Evolutionary conservation across 2,888 invertebrate species (phyloP), one percentile per base, ranked within the genome.

Genomic region (Macaria notata): DNA sequence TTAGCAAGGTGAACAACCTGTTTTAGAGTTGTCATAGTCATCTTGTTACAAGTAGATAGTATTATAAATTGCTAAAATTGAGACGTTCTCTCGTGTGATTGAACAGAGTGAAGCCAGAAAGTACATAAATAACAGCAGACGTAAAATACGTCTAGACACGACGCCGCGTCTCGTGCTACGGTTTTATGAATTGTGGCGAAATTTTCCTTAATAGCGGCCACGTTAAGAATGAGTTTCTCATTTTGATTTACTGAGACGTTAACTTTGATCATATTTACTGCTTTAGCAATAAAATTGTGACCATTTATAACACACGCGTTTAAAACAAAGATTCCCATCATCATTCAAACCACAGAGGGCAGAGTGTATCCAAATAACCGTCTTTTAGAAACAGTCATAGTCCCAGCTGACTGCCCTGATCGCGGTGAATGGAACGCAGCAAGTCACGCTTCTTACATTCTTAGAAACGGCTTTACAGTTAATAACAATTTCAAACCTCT

Each of bases 161-260:
- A 48, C 46, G 45, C 45, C 19, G 30, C 45, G 48, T 50, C 46
- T 36, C 53, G 46, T 60, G 49, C 41, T 44, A 31, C 59, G 39
- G 31, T 47, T 43, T 53, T 50, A 45, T 50, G 50, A 50, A 47
- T 54, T 59, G 50, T 46, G 33, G 54, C 45, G 36, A 54, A 54
- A 36, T 48, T 46, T 54, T 31, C 46, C 46, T 49, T 39, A 44
- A 46, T 46, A 53, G 19, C 43, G 4, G n/a, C 39, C 5, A 76
- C 79, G 7, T 49, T 43, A 45, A 46, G 46, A 56, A 42, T 50
- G 42, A 46, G 8, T 50, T 56, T 42, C 46, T 54, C 54, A 36
- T 45, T 48, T 47, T 54, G 49, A 54, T 49, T 55, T 47, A 52
- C 30, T 9, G 64, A 9, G 33, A 46, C 49, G 43, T 49, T 46